phyloP scores from a whole-genome alignment of 2,888 invertebrate species.

The Ornithoptera priamus region DNA sequence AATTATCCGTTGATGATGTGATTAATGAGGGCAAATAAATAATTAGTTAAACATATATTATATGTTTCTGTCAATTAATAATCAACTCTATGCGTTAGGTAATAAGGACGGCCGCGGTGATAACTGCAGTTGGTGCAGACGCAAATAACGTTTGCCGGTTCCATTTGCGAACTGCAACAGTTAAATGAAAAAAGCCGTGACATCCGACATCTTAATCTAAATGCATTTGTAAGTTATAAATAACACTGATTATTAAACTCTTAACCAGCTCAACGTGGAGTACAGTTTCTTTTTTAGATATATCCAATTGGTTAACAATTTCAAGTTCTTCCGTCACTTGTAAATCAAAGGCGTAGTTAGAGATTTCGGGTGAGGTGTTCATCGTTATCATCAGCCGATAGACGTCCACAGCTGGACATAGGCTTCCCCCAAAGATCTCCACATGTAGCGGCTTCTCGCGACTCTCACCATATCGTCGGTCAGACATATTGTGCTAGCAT shows the following conservation, averaged over 20 bases:
- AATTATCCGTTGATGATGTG: slow-evolving; percentile 36
- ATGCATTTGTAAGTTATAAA: slow-evolving; percentile 31
- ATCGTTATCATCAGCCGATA: no score
- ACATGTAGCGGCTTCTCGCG: no score
- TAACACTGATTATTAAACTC: slow-evolving; percentile 2
- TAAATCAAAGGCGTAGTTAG: no score
- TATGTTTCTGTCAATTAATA: neutral
- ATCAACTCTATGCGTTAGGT: slow-evolving; percentile 1
- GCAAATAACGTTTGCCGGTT: slow-evolving; percentile 18
- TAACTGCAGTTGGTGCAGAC: neutral
- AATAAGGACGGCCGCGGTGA: slow-evolving; percentile 15
- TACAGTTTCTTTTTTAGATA: neutral
- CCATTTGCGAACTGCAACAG: slow-evolving; percentile 22
- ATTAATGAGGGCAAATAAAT: slow-evolving; percentile 33
- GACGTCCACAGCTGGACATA: no score
- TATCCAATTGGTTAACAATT: no score
- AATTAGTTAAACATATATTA: slow-evolving; percentile 17
- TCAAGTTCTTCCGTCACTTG: no score
- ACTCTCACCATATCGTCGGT: no score
- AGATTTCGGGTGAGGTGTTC: no score
- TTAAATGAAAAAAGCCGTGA: slow-evolving; percentile 32
- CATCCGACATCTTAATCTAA: slow-evolving; percentile 34
- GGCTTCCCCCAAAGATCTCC: no score
- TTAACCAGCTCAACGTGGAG: slow-evolving; percentile 9
- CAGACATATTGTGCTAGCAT: no score